Conservation (phyloP, 2,888 invertebrate species). For the Polymixis flavicincta region DNA sequence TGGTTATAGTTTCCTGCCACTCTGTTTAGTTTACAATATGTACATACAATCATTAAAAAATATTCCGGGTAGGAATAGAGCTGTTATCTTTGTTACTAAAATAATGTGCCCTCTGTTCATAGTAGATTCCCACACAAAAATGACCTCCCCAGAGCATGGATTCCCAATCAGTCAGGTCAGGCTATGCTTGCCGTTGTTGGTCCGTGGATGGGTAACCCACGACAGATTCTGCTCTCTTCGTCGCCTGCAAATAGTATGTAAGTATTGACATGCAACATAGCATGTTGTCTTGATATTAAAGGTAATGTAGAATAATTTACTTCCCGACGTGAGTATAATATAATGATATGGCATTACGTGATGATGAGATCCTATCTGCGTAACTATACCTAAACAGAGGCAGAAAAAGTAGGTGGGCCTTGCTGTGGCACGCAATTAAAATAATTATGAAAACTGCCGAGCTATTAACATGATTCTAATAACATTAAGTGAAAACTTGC, state of each 20-base stretch:
- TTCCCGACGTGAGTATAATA: conserved; percentile 13
- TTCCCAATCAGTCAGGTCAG: too few relatives aligned
- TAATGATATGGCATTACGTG: conserved; percentile 36
- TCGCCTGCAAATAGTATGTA: conserved; percentile 1
- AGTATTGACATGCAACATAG: conserved; percentile 38
- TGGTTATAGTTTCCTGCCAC: too few relatives aligned
- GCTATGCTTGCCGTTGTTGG: too few relatives aligned
- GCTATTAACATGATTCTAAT: conserved; percentile 74
- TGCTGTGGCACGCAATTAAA: conserved; percentile 28
- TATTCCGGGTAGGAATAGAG: not conserved
- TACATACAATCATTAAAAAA: not conserved
- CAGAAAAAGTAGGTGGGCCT: conserved; percentile 43
- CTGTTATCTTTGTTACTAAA: not conserved
- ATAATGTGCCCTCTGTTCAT: not conserved
- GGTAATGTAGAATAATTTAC: conserved; percentile 27
- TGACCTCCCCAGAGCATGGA: too few relatives aligned
- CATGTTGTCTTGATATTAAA: conserved; percentile 32
- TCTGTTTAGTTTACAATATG: not conserved
- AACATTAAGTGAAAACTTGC: conserved; percentile 83
- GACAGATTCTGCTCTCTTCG: too few relatives aligned
- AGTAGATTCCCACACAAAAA: not conserved
- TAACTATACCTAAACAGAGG: conserved; percentile 4
- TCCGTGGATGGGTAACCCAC: too few relatives aligned
- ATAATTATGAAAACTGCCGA: conserved; percentile 51
- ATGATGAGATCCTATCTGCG: conserved; percentile 39